A percentile compares a stretch with the other conserved stretches of the same genome.
Conservation (phyloP, 2,888 invertebrate genomes). For the Cataglyphis albicans region DNA sequence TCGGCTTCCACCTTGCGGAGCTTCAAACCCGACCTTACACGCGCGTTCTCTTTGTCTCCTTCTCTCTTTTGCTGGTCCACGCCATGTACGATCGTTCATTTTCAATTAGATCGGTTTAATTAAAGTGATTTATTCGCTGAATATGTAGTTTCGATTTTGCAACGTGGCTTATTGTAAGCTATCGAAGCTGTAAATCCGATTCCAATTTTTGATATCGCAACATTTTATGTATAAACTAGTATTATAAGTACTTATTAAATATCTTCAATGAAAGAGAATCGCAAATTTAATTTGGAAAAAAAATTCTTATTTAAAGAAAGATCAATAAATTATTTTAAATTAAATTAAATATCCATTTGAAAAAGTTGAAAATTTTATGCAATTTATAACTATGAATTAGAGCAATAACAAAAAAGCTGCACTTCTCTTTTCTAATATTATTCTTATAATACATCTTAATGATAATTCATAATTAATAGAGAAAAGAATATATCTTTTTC, state of each 20-base stretch:
- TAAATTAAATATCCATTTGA: neutral
- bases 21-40: constrained; percentile 19
- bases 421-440: neutral
- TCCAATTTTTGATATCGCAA: neutral
- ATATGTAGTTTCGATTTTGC: constrained; percentile 5
- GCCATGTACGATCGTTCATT: constrained; percentile 8
- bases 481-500: neutral
- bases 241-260: neutral
- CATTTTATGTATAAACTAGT: neutral
- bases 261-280: neutral
- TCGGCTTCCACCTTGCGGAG: constrained; percentile 32
- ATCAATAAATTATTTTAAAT: neutral
- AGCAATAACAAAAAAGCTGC: neutral
- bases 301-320: neutral
- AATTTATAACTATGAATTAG: neutral
- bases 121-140: constrained; percentile 5
- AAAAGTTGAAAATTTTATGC: neutral
- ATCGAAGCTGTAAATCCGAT: neutral
- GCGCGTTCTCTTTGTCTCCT: neutral
- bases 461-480: neutral
- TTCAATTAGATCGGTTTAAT: constrained; percentile 22
- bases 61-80: too few relatives aligned
- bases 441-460: neutral
- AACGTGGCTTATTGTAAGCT: neutral
- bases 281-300: neutral